Percentiles rank a stretch among this genome's conserved stretches.
These are phyloP conservation scores for Apeltes quadracus DNA, from an alignment of 2,113 vertebrate species.

Conservation along the genomic window DNA sequence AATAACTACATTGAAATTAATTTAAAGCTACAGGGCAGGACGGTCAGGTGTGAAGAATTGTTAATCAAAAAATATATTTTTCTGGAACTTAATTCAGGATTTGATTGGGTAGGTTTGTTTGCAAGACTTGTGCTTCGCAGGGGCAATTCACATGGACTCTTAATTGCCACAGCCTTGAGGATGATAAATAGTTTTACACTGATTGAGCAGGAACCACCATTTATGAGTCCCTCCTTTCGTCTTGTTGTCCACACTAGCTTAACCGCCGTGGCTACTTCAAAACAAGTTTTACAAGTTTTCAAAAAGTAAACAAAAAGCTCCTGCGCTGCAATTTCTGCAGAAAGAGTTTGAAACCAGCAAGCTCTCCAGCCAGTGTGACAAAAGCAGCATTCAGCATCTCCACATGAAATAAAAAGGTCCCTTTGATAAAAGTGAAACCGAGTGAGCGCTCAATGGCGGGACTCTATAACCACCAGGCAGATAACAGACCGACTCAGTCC, in stretches of 20 bases:
- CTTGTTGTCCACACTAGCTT: no score
- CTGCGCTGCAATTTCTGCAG: background rate
- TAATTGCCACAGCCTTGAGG: background rate
- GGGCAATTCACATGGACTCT: background rate
- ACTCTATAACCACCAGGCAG: conserved; percentile 47
- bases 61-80: background rate
- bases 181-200: no score
- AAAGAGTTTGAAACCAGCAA: background rate
- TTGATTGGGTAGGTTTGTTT: background rate
- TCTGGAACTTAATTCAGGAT: background rate
- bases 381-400: conserved; percentile 29
- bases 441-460: conserved; percentile 34
- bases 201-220: no score
- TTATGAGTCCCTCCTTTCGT: no score
- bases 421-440: conserved; percentile 35
- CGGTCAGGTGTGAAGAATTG: background rate
- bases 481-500: conserved; percentile 58
- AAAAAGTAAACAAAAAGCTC: background rate
- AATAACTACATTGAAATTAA: background rate
- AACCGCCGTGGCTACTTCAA: no score
- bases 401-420: conserved; percentile 22
- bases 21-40: no score
- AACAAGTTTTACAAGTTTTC: no score
- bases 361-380: conserved; percentile 12
- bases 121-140: background rate